Base-by-base conservation (phyloP, 1,140 invertebrate genomes). In the Drosophila guanche region DNA sequence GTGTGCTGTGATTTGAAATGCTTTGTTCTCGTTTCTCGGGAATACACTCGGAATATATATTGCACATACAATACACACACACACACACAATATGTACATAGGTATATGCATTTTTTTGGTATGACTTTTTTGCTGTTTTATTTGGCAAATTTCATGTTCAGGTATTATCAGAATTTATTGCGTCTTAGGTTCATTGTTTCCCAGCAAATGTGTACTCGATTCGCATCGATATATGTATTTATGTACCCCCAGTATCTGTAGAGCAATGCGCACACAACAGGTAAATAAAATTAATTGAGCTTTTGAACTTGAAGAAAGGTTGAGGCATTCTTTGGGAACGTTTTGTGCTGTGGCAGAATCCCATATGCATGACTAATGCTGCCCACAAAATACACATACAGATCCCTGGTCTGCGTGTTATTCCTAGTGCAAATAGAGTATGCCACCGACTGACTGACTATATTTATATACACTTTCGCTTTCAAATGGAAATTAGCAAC, bases 131-230 rank as follows among this genome's bases (percentile, higher is more conserved):
- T 48, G n/a, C 2, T 61, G n/a, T 54, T 52, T 5, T 14, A 65
- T 79, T 79, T 84, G 42, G 45, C 43, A 50, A 54, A 50, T 60
- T 74, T 83, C 57, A 66, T 72, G 59, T 80, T 61, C 62, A 86
- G 59, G 70, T 80, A 86, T 80, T 86, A 85, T 77, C 80, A 63
- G 62, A 62, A 65, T 81, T 81, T 88, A 85, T 66, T 88, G 80
- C 83, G 83, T 77, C 71, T 86, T 81, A 77, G 68, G 80, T 85
- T 85, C 83, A 88, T 81, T 85, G 80, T 77, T 88, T 81, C 58
- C 33, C 29, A 37, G 23, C 52, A 61, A 61, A 73, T 43, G 16
- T 48, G 41, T 27, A 68, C 63, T 65, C 47, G 33, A 47, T 55
- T n/a, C 16, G 10, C 47, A 68, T 68, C 20, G 23, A 43, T 58